Base-by-base conservation (phyloP, 2,888 invertebrate species). In the Amphipyra tragopoginis region DNA sequence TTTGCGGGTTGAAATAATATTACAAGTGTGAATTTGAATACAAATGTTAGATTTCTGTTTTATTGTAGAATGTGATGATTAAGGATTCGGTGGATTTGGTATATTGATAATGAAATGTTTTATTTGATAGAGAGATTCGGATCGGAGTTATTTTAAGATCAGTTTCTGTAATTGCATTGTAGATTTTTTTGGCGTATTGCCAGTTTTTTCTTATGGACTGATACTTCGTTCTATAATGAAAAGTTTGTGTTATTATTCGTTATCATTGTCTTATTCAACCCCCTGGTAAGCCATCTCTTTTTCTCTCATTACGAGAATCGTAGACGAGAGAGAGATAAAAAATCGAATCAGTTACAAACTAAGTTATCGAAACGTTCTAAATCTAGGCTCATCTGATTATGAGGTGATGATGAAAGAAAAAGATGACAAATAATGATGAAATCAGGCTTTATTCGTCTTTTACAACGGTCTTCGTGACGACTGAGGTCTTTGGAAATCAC, bases 41-140 rank as follows among this genome's bases (percentile, higher is more conserved):
- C 79, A 75, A 73, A 80, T 79, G 79, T 80, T 75, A 72, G 79
- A 77, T 80, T 21, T 62, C 64, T 58, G 50, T 49, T 52, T 72
- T 65, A 60, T 63, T 49, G 44, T 49, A 34, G 52, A 43, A 49
- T 48, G 58, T 54, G 63, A 75, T 77, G 77, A 79, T 79, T 79
- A 72, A 67, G 68, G 75, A 65, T 77, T 76, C 61, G 59, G 40
- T 59, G 67, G 65, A 60, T 73, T 65, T 66, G 47, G 62, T 52
- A 59, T 49, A 70, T 65, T 68, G 74, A 73, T 70, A 51, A 47
- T 69, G 54, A 79, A 72, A 50, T 45, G 56, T 47, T 66, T 72
- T 60, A 63, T 56, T 55, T 44, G 42, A 13, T 1, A 21, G 21
- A 21, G 21, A 14, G 43, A 40, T n/a, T 48, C 26, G 42, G 34